Base-by-base conservation (phyloP, 2,797 vertebrate genomes). In the Podarcis lilfordi region DNA sequence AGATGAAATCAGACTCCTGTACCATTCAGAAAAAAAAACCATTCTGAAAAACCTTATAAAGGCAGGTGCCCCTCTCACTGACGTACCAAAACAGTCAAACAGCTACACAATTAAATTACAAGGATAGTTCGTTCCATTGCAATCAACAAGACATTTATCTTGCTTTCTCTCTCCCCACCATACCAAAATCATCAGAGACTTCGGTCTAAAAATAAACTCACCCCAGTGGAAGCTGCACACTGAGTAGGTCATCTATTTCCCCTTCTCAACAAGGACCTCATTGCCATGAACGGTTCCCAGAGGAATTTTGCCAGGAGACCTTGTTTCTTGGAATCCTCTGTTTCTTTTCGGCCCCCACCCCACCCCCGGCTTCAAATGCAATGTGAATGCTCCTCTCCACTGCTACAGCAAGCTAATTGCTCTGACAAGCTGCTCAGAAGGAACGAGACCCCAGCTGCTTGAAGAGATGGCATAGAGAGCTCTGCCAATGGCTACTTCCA, bases 391-490 rank as follows among this genome's bases (percentile, higher is more conserved):
- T 95, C 89, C 88, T 84, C 80, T 94, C 93, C 88, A 94, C 95
- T 71, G 92, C 91, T 96, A 91, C 93, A 85, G 96, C 95, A 96
- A 96, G 97, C 96, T 97, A 96, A 97, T 93, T 95, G 97, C 96
- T 97, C 95, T 96, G 97, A 97, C 95, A 95, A 96, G 95, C 95
- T 92, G 95, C 95, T 96, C 92, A 85, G 95, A 94, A 96, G 95
- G 96, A 85, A 94, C 96, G 96, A 94, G 95, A 96, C 95, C 94
- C 96, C 97, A 97, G 97, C 97, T 97, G 97, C 95, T 97, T 94
- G 91, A 94, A 97, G 95, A 94, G 95, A 96, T 97, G 96, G 96
- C 96, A 98, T 85, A 90, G 91, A 86, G 94, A 95, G 94, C 96
- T 96, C 97, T 95, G 95, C 95, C 94, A 96, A 95, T 90, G 94